Conservation (phyloP, 2,888 invertebrate genomes). For the Serrognathus titanus region DNA sequence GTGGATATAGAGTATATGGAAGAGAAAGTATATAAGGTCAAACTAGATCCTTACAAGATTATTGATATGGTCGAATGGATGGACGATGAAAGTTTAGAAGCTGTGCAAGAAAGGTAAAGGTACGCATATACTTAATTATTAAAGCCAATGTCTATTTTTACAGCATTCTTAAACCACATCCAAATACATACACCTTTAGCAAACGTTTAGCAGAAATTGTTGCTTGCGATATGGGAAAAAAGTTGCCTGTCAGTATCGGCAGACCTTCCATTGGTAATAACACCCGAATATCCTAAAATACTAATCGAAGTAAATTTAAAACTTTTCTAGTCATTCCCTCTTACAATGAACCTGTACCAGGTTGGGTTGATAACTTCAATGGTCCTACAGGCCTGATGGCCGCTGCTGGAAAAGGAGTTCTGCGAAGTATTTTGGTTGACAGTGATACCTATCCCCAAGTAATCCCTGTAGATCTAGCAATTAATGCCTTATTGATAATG, state of each 20-base stretch:
- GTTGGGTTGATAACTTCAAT: slow-evolving; percentile 90
- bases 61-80: background rate
- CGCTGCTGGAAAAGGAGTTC: slow-evolving; percentile 79
- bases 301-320: background rate
- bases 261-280: background rate
- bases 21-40: slow-evolving; percentile 34
- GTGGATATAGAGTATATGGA: slow-evolving; percentile 30
- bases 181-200: slow-evolving; percentile 11
- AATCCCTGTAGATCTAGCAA: slow-evolving; percentile 75
- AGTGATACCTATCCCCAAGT: slow-evolving; percentile 61
- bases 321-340: slow-evolving; percentile 62
- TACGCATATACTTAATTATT: background rate
- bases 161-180: slow-evolving; percentile 6
- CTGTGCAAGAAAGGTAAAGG: slow-evolving; percentile 1
- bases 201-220: slow-evolving; percentile 10
- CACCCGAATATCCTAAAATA: background rate
- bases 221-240: slow-evolving; percentile 4
- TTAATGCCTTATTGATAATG: slow-evolving; percentile 69
- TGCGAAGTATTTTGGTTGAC: slow-evolving; percentile 78
- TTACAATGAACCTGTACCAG: slow-evolving; percentile 71
- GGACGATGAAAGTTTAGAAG: background rate
- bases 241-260: slow-evolving; percentile 2
- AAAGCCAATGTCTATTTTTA: background rate
- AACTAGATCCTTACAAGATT: slow-evolving; percentile 15
- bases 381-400: slow-evolving; percentile 83